These are phyloP conservation scores for Nomada ferruginata DNA, from an alignment of 2,888 invertebrate species.

Conservation along the genomic window DNA sequence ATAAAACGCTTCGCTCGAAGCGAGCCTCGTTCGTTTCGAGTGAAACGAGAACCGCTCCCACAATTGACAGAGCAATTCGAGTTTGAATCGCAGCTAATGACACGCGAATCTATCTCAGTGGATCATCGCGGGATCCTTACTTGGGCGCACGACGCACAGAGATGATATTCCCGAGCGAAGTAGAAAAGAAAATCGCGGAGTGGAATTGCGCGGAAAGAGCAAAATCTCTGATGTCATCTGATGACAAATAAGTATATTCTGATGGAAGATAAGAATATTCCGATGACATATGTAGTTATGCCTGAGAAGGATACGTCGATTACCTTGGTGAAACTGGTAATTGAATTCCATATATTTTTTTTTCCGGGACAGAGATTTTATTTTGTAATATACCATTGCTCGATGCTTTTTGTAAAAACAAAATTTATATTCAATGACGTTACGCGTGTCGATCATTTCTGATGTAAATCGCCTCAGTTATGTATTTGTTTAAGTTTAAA, in stretches of 20 bases:
- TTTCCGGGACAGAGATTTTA: too few species aligned
- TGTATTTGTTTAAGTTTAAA: too few species aligned
- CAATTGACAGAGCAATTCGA: constrained; percentile 62
- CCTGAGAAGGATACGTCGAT: constrained; percentile 22
- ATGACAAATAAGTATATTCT: constrained; percentile 55
- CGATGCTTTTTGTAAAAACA: too few species aligned
- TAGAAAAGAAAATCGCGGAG: constrained; percentile 52
- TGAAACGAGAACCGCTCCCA: constrained; percentile 37
- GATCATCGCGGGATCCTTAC: constrained; percentile 72
- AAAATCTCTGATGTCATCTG: constrained; percentile 71
- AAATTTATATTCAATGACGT: too few species aligned
- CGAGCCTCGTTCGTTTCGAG: constrained; percentile 8
- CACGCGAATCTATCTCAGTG: constrained; percentile 71
- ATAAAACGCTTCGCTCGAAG: constrained; percentile 27
- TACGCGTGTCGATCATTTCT: too few species aligned
- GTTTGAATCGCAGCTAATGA: constrained; percentile 71
- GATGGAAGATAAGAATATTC: too few species aligned
- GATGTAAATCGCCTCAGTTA: too few species aligned
- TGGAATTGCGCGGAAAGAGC: constrained; percentile 59
- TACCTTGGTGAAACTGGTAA: constrained; percentile 19
- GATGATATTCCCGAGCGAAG: constrained; percentile 31
- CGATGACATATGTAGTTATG: constrained; percentile 53
- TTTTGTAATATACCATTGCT: too few species aligned
- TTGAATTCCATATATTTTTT: constrained; percentile 27
- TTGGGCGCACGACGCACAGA: constrained; percentile 50